Evolutionary conservation across 2,113 vertebrate species (phyloP).

Genomic region (Silurus asotus): DNA sequence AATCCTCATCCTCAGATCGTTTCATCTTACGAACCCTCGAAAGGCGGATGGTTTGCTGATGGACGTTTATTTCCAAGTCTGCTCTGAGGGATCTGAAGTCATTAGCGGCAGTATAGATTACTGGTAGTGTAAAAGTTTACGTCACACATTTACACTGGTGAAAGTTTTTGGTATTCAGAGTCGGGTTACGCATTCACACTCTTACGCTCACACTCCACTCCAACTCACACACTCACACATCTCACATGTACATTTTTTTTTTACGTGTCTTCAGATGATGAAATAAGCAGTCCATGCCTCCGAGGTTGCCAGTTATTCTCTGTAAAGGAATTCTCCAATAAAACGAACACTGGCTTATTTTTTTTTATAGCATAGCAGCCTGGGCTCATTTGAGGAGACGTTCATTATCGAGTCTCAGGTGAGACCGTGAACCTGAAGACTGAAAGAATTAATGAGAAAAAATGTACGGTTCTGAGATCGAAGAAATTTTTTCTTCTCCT

Average conservation of each 20-base stretch:
- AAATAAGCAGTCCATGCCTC: not conserved
- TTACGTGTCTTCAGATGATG: not conserved
- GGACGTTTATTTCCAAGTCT: no score
- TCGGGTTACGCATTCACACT: not conserved
- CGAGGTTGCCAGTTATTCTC: not conserved
- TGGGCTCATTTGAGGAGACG: not conserved
- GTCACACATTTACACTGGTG: not conserved
- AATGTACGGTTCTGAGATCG: not conserved
- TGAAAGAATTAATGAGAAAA: not conserved
- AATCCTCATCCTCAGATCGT: not conserved
- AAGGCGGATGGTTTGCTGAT: no score
- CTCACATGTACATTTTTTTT: no score
- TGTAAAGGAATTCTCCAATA: not conserved
- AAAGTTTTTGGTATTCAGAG: not conserved
- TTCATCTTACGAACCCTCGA: no score
- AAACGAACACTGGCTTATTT: not conserved
- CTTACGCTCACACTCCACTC: no score
- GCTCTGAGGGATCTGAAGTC: no score
- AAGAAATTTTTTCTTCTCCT: no score
- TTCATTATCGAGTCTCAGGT: slow-evolving; percentile 10
- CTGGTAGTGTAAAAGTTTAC: no score
- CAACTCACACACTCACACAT: no score
- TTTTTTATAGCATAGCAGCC: no score
- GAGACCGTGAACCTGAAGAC: not conserved
- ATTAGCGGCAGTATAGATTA: no score